Base-by-base conservation (phyloP, 1,140 invertebrate species). In the Ceratosolen fusciceps region DNA sequence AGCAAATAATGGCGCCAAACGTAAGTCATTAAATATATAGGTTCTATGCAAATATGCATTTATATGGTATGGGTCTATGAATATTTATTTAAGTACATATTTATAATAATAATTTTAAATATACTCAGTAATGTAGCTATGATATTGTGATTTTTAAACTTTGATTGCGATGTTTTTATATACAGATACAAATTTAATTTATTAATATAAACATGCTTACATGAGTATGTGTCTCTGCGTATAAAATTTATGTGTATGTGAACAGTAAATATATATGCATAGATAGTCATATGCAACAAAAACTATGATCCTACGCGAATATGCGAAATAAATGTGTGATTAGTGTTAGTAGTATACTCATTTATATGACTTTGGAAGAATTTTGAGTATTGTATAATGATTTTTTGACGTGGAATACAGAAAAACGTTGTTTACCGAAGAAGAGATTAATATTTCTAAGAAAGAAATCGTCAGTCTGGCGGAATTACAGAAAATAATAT, bases 381-480 rank as follows among this genome's bases (percentile, higher is more conserved):
- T 58, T 62, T 78, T 78, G 37, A 49, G 68, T 78, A 43, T 12
- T 47, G 67, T 71, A 78, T 49, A 62, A 78, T 79, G 77, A 12
- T 65, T 79, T 73, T 79, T 79, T 73, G 77, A 79, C 77, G 77
- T 79, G 77, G 77, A 72, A 78, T 16, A 62, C 24, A 2, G 29
- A 54, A 56, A 68, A 49, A 47, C 14, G 16, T n/a, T 19, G 72
- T 34, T 75, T 26, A 65, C 29, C 24, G 47, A 73, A 73, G 24
- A 60, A 58, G 39, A 78, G 29, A 47, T 26, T 67, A 26, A 47
- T 19, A 72, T 21, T 79, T 73, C 62, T 47, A 54, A 34, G 49
- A 24, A 26, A 58, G 52, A 75, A 80, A 71, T 80, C 60, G 39
- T 14, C 79, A 75, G 79, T 29, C 73, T 80, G 79, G 73, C 79